Evolutionary conservation across 2,797 vertebrate genomes (phyloP), one percentile per base, ranked within the genome.

Genomic region (Catharus ustulatus): DNA sequence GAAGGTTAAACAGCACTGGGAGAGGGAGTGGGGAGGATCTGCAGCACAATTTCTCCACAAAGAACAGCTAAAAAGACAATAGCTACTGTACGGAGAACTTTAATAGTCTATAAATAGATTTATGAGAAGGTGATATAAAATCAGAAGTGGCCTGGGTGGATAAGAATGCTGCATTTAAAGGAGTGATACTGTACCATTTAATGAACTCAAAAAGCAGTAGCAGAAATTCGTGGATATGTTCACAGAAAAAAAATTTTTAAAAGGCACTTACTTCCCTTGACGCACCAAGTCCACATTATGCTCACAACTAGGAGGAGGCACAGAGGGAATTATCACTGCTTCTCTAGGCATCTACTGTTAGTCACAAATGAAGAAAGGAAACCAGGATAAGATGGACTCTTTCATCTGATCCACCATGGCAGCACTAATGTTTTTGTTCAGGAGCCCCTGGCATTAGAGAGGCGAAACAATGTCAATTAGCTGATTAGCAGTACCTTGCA

Each of bases 351-450:
- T 89, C 91, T 94, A 67, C 71, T 95, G 43, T 48, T 89, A 55
- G 67, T 36, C 67, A 71, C 42, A 43, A 62, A 5, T 11, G 59
- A 76, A 90, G 57, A 91, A 94, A 92, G 45, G 36, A 93, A 92
- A 79, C 16, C 0, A 5, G 71, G 59, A 69, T 87, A 71, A 84
- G 63, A 80, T 52, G 57, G 67, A 67, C 67, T 52, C 78, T 92
- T 95, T 92, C 81, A 89, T 89, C 71, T 87, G 74, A 94, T 82
- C 59, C 67, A 73, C 54, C 59, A 76, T 30, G 72, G 89, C 87
- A 95, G 59, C 78, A 82, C 26, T 82, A 91, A 93, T 89, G 74
- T 82, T 96, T 95, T 93, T 80, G 89, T 91, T 93, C 94, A 93
- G 38, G 57, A 94, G 52, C 26, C 59, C 36, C 63, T 82, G 78